Evolutionary conservation across 1,140 invertebrate species (phyloP).

Genomic region (Rhyacophila brunnea): DNA sequence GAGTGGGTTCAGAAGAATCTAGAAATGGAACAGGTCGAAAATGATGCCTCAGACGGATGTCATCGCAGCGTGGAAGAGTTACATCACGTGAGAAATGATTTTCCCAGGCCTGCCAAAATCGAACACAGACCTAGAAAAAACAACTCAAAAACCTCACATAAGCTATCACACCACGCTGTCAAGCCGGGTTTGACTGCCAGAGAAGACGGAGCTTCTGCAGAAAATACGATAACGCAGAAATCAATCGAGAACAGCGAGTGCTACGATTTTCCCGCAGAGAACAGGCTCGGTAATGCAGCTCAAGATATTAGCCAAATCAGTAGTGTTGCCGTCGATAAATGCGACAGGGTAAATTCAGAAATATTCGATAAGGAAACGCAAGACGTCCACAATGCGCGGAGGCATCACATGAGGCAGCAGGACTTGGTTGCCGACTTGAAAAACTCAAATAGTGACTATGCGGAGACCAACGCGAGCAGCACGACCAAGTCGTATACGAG

Average conservation of each 20-base stretch:
- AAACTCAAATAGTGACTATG: conserved; percentile 7
- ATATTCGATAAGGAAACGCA: not conserved
- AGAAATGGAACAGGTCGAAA: conserved; percentile 51
- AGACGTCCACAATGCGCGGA: not conserved
- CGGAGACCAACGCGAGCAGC: conserved; percentile 1
- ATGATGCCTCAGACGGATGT: conserved; percentile 42
- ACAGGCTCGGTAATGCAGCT: not conserved
- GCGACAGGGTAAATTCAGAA: too few species aligned
- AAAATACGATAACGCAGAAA: too few species aligned
- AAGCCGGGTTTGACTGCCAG: not conserved
- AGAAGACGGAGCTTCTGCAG: not conserved
- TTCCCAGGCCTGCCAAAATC: conserved; percentile 31
- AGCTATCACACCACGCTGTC: conserved; percentile 10
- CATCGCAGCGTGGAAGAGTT: conserved; percentile 28
- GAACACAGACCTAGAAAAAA: conserved; percentile 23
- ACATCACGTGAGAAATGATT: conserved; percentile 32
- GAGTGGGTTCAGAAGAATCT: conserved; percentile 66
- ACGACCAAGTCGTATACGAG: conserved; percentile 26
- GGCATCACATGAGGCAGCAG: conserved; percentile 1
- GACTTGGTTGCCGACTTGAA: conserved; percentile 4
- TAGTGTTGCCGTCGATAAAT: not conserved
- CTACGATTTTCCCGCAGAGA: not conserved
- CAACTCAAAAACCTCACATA: conserved; percentile 19
- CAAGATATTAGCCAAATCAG: not conserved
- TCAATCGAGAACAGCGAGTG: not conserved